Percentiles rank a stretch among this genome's conserved stretches.
Evolutionary conservation across 2,888 invertebrate genomes (phyloP).

Genomic region (Nomada ferruginata): DNA sequence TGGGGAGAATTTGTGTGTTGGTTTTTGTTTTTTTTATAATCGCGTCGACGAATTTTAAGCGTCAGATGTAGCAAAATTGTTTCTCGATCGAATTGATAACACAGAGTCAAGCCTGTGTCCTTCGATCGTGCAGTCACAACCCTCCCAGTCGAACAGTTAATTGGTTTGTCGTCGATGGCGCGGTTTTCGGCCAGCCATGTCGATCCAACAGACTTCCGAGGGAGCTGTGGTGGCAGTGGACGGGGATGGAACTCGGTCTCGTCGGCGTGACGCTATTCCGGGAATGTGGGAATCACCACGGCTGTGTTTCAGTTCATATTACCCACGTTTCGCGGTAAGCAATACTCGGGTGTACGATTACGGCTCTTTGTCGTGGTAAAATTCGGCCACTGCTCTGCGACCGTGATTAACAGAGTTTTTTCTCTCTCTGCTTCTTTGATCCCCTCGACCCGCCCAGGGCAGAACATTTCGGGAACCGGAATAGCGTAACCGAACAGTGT

Average conservation of each 20-base stretch:
- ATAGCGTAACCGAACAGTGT: too few relatives aligned
- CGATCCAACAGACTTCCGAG: slow-evolving; percentile 22
- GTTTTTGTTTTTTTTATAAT: too few relatives aligned
- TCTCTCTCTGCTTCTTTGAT: too few relatives aligned
- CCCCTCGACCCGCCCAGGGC: too few relatives aligned
- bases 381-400: slow-evolving; percentile 44
- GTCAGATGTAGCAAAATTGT: too few relatives aligned
- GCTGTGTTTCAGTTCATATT: slow-evolving; percentile 57
- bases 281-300: slow-evolving; percentile 62
- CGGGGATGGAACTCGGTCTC: slow-evolving; percentile 31
- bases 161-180: slow-evolving; percentile 74
- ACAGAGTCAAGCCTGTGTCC: too few relatives aligned
- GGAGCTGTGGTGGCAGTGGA: slow-evolving; percentile 26
- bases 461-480: slow-evolving; percentile 39
- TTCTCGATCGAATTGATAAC: too few relatives aligned
- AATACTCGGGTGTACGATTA: slow-evolving; percentile 60
- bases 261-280: slow-evolving; percentile 54
- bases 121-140: slow-evolving; percentile 53
- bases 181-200: slow-evolving; percentile 48
- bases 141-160: slow-evolving; percentile 71
- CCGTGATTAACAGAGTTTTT: slow-evolving; percentile 27
- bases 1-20: too few relatives aligned
- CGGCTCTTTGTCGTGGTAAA: slow-evolving; percentile 45
- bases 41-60: too few relatives aligned
- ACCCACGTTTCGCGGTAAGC: slow-evolving; percentile 58